Percentiles rank a stretch among this genome's conserved stretches.
Conservation (phyloP, 2,113 vertebrate genomes). For the Nothobranchius furzeri region DNA sequence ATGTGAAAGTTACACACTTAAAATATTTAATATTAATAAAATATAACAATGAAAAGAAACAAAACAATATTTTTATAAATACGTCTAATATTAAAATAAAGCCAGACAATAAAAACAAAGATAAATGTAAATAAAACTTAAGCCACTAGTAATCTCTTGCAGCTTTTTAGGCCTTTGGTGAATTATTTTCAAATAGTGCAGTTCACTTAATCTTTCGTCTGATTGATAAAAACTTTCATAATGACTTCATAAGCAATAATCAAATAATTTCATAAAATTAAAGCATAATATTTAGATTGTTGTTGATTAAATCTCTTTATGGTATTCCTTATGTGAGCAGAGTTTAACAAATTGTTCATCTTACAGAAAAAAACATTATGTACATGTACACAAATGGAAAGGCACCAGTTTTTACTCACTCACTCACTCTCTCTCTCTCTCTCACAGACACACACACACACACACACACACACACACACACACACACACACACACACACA, state of each 20-base stretch:
- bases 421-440: neutral
- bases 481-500: neutral
- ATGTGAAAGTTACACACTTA: constrained; percentile 19
- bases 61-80: neutral
- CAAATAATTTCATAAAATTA: neutral
- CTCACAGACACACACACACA: neutral
- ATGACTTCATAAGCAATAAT: neutral
- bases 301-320: neutral
- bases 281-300: no score
- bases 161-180: constrained; percentile 33
- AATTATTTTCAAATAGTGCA: constrained; percentile 32
- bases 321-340: constrained; percentile 16
- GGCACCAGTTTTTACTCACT: constrained; percentile 12
- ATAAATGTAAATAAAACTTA: constrained; percentile 1
- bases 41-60: no score
- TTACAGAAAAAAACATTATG: neutral
- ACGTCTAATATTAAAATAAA: neutral
- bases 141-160: constrained; percentile 38
- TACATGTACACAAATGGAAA: constrained; percentile 23
- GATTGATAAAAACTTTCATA: constrained; percentile 1
- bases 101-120: neutral
- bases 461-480: neutral
- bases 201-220: constrained; percentile 12
- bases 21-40: constrained; percentile 1
- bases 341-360: constrained; percentile 11